Evolutionary conservation across 1,140 invertebrate species (phyloP).

Genomic region (Doryteuthis pealeii): DNA sequence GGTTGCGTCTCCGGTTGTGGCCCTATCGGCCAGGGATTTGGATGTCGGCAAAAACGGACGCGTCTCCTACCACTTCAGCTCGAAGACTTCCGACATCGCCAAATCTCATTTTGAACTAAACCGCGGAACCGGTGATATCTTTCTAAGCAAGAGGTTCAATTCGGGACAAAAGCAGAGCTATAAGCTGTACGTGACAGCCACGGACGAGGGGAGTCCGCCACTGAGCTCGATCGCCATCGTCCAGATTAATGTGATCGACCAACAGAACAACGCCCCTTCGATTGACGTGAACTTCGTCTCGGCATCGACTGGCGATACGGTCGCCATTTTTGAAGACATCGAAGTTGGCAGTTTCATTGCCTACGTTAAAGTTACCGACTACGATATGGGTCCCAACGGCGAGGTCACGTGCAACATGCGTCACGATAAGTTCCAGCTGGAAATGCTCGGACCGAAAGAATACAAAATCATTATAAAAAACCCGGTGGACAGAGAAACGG

Average conservation of each 20-base stretch:
- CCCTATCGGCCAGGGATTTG: slow-evolving; percentile 40
- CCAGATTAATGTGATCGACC: slow-evolving; percentile 81
- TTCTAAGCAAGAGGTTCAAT: no score
- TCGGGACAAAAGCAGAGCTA: no score
- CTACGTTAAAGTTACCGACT: no score
- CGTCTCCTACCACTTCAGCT: slow-evolving; percentile 69
- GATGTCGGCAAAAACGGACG: slow-evolving; percentile 52
- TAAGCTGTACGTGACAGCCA: slow-evolving; percentile 27
- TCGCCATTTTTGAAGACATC: slow-evolving; percentile 45
- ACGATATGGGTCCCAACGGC: slow-evolving; percentile 36
- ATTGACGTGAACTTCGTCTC: slow-evolving; percentile 72
- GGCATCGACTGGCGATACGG: slow-evolving; percentile 45
- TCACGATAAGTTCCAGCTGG: slow-evolving; percentile 29
- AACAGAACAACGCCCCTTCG: slow-evolving; percentile 79
- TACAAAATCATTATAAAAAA: no score
- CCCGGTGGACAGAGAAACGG: no score
- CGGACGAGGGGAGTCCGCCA: slow-evolving; percentile 26
- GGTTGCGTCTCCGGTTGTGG: slow-evolving; percentile 33
- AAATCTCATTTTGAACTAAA: slow-evolving; percentile 63
- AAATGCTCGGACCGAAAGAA: slow-evolving; percentile 14
- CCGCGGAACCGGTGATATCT: slow-evolving; percentile 1
- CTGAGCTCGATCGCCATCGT: slow-evolving; percentile 64
- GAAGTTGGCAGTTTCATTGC: no score
- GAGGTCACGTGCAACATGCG: slow-evolving; percentile 40
- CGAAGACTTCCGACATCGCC: slow-evolving; percentile 85